These are phyloP conservation scores for Zaprionus bogoriensis DNA, from an alignment of 2,888 invertebrate species.

Conservation along the genomic window DNA sequence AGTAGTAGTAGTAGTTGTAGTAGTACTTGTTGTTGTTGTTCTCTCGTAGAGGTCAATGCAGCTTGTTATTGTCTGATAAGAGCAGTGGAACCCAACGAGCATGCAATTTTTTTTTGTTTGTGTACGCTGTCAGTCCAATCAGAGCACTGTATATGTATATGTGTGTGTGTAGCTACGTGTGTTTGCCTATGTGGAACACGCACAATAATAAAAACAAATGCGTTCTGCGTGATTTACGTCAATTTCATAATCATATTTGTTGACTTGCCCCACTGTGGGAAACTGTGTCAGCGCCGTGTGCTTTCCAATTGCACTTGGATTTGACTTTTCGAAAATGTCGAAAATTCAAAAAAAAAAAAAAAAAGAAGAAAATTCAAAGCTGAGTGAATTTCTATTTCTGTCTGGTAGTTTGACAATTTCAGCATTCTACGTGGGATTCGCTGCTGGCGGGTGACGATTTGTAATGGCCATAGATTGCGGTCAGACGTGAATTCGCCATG, in stretches of 20 bases:
- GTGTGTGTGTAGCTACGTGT: not conserved
- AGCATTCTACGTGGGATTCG: constrained; percentile 31
- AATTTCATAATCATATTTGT: constrained; percentile 52
- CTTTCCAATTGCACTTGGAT: constrained; percentile 13
- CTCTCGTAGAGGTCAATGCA: too few species aligned
- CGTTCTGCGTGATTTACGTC: constrained; percentile 39
- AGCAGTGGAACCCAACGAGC: not conserved
- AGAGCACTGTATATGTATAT: too few species aligned
- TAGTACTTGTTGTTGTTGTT: too few species aligned
- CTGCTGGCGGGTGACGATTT: constrained; percentile 29
- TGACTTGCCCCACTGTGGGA: constrained; percentile 37
- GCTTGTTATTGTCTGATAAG: too few species aligned
- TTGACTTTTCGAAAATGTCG: constrained; percentile 15
- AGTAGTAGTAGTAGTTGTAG: too few species aligned
- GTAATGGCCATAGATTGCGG: constrained; percentile 54
- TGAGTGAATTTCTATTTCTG: constrained; percentile 41
- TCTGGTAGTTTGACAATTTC: too few species aligned
- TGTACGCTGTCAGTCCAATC: too few species aligned
- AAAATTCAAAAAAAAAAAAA: too few species aligned
- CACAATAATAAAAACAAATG: constrained; percentile 25
- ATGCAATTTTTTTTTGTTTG: not conserved
- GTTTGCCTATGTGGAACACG: constrained; percentile 19
- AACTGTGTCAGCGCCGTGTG: constrained; percentile 35
- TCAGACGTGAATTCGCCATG: constrained; percentile 39
- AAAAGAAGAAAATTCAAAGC: constrained; percentile 15